These are phyloP conservation scores for Tenthredo amoena DNA, from an alignment of 2,888 invertebrate species.

Conservation along the genomic window DNA sequence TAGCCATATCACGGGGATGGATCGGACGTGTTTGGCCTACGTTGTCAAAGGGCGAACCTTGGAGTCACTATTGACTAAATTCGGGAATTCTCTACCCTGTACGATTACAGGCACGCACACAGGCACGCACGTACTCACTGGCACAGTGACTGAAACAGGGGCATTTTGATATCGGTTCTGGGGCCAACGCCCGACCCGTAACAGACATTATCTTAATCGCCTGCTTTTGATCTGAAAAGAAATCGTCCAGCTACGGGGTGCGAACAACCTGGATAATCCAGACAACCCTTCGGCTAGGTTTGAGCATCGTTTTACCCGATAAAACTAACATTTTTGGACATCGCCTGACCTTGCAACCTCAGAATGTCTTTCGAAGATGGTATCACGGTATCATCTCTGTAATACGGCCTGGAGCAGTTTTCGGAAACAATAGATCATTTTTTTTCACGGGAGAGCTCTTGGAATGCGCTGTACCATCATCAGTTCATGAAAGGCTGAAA, in stretches of 20 bases:
- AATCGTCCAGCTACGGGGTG: not conserved
- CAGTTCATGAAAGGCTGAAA: not conserved
- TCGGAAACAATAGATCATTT: not conserved
- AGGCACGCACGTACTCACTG: too few relatives aligned
- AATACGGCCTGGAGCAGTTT: not conserved
- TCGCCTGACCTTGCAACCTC: conserved; percentile 23
- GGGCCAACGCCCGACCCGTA: not conserved
- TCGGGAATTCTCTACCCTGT: not conserved
- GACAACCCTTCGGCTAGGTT: conserved; percentile 17
- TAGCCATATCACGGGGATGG: conserved; percentile 7
- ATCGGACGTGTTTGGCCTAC: conserved; percentile 47
- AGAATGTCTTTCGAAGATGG: not conserved
- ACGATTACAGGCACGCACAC: not conserved
- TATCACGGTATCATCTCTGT: not conserved
- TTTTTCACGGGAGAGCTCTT: not conserved
- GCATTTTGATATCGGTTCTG: conserved; percentile 25
- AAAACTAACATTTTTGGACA: conserved; percentile 34
- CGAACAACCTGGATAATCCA: conserved; percentile 11
- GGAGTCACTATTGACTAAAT: conserved; percentile 24
- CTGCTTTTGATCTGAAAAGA: conserved; percentile 39
- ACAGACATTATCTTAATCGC: conserved; percentile 40
- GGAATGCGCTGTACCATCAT: not conserved
- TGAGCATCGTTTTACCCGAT: conserved; percentile 3
- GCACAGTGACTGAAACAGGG: not conserved
- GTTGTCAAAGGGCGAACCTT: conserved; percentile 31